A percentile compares a stretch with the other conserved stretches of the same genome.
Conservation (phyloP, 2,888 invertebrate species). For the Diloba caeruleocephala region DNA sequence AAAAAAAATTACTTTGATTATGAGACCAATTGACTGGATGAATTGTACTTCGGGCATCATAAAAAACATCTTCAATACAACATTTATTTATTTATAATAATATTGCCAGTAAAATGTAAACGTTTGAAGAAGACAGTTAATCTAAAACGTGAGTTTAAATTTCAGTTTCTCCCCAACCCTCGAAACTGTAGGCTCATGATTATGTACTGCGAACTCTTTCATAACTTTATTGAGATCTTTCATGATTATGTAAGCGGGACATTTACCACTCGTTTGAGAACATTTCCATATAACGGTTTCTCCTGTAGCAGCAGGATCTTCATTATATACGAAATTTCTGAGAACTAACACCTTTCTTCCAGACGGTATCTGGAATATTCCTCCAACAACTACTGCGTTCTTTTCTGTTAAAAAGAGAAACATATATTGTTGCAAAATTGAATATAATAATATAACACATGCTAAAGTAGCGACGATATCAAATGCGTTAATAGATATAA, state of each 20-base stretch:
- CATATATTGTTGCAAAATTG: too few species aligned
- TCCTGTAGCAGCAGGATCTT: constrained; percentile 29
- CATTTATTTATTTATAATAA: too few species aligned
- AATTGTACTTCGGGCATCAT: too few species aligned
- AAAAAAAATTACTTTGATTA: too few species aligned
- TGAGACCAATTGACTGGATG: too few species aligned
- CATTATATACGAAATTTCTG: constrained; percentile 58
- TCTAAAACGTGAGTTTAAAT: constrained; percentile 14
- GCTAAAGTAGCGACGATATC: too few species aligned
- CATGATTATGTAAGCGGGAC: constrained; percentile 59
- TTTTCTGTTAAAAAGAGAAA: constrained; percentile 18
- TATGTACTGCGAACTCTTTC: constrained; percentile 51
- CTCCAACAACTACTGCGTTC: constrained; percentile 61
- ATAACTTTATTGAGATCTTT: constrained; percentile 48
- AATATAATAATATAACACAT: too few species aligned
- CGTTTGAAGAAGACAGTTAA: not conserved
- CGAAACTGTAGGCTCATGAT: constrained; percentile 52
- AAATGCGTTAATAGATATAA: too few species aligned
- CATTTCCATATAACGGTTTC: constrained; percentile 40
- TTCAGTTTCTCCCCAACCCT: constrained; percentile 35
- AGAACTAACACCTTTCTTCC: constrained; percentile 58
- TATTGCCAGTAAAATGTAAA: too few species aligned
- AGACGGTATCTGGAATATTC: constrained; percentile 58
- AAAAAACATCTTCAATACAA: too few species aligned
- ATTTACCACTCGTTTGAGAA: constrained; percentile 15